phyloP scores from a whole-genome alignment of 2,113 vertebrate species.

The Chroicocephalus ridibundus region DNA sequence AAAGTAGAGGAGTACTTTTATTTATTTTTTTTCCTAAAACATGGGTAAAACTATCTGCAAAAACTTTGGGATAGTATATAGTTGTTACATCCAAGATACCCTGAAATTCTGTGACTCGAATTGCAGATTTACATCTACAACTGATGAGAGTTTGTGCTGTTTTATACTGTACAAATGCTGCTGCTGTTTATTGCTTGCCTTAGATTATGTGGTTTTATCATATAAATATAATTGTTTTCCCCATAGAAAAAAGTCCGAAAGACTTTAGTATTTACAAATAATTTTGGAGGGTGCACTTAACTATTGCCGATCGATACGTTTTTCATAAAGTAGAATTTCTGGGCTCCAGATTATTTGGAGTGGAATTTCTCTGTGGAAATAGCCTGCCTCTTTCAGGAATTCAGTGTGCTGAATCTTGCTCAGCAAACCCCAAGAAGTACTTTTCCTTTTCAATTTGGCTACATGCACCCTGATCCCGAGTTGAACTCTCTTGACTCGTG shows the following conservation, averaged over 20 bases:
- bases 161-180: not conserved
- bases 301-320: not conserved
- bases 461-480: too few relatives aligned
- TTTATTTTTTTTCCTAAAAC: not conserved
- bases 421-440: not conserved
- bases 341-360: not conserved
- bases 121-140: not conserved
- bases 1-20: not conserved
- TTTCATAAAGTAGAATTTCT: not conserved
- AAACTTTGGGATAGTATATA: not conserved
- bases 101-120: not conserved
- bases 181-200: not conserved
- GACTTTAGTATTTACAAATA: not conserved
- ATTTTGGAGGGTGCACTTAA: not conserved
- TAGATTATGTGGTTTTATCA: not conserved
- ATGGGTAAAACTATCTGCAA: not conserved
- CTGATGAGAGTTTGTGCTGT: not conserved
- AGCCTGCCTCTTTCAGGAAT: not conserved
- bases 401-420: not conserved
- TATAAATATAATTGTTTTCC: not conserved
- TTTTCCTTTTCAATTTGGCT: not conserved
- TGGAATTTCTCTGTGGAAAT: not conserved
- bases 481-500: not conserved
- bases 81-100: not conserved
- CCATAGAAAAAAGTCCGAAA: not conserved